Conservation (phyloP, 2,888 invertebrate species). For the Pecten maximus region DNA sequence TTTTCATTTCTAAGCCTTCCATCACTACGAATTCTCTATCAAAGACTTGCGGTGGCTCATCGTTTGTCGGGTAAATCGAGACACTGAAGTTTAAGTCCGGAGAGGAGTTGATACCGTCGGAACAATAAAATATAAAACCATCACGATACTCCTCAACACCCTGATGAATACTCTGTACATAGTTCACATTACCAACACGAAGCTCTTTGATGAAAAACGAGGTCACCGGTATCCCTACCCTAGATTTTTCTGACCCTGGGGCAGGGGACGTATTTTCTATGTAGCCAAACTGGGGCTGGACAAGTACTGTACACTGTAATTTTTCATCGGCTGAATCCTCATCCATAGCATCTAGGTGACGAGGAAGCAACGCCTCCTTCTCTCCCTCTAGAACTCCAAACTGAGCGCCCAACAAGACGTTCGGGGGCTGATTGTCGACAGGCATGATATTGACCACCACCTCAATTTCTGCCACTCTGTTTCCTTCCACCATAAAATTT, state of each 20-base stretch:
- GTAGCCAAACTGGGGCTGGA: constrained; percentile 80
- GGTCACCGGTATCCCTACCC: constrained; percentile 77
- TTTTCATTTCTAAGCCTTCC: constrained; percentile 81
- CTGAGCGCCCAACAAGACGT: constrained; percentile 68
- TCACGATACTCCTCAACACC: constrained; percentile 80
- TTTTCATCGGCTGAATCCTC: constrained; percentile 77
- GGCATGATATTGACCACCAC: constrained; percentile 77
- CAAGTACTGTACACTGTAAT: constrained; percentile 77
- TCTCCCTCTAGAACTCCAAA: constrained; percentile 78
- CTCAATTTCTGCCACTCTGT: constrained; percentile 70
- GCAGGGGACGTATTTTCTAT: constrained; percentile 80
- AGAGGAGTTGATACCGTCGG: constrained; percentile 80
- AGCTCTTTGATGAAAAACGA: constrained; percentile 79
- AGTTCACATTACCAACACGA: constrained; percentile 75
- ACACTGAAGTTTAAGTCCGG: constrained; percentile 73
- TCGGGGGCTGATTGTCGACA: constrained; percentile 78
- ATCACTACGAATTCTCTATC: constrained; percentile 80
- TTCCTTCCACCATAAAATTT: constrained; percentile 73
- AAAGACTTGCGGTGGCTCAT: constrained; percentile 80
- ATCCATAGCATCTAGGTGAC: constrained; percentile 77
- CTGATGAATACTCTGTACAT: constrained; percentile 82
- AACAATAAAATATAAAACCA: constrained; percentile 77
- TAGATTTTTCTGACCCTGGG: constrained; percentile 78
- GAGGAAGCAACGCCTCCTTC: constrained; percentile 72
- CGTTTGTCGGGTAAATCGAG: constrained; percentile 79